Conservation (phyloP, 35 echinoderm and acorn worm genomes). For the Acanthaster planci region DNA sequence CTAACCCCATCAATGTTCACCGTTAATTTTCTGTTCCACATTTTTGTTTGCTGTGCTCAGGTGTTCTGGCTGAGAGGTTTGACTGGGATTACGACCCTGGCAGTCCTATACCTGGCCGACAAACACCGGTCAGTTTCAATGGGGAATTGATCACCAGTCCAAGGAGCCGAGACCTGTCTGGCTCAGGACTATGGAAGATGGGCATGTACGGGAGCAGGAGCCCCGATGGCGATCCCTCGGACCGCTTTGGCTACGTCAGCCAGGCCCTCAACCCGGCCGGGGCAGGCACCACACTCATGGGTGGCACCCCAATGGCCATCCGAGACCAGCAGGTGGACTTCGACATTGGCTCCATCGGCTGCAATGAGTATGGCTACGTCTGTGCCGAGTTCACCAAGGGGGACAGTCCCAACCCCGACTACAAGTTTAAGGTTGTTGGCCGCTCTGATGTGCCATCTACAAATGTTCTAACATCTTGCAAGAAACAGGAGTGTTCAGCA, state of each 20-base stretch:
- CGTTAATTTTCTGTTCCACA: too few species aligned
- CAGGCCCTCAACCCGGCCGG: conserved; percentile 27
- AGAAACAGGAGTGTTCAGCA: conserved; percentile 73
- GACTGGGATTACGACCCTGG: conserved; percentile 41
- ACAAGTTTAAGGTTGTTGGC: conserved; percentile 42
- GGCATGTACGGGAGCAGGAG: conserved; percentile 74
- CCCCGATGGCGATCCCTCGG: conserved; percentile 38
- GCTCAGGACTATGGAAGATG: conserved; percentile 74
- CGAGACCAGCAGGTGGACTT: conserved; percentile 65
- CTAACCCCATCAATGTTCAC: too few species aligned
- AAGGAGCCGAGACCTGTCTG: conserved; percentile 49
- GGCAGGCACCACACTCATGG: conserved; percentile 30
- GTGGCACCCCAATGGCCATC: conserved; percentile 31
- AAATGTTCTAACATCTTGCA: conserved; percentile 51
- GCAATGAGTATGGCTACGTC: conserved; percentile 72
- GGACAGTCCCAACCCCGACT: conserved; percentile 62
- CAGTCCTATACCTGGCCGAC: conserved; percentile 49
- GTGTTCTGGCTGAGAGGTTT: conserved; percentile 41
- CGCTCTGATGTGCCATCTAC: conserved; percentile 7
- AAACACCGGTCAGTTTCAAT: conserved; percentile 55
- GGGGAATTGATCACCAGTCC: conserved; percentile 34
- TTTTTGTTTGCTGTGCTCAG: background rate
- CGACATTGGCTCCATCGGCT: conserved; percentile 76
- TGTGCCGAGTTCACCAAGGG: conserved; percentile 89
- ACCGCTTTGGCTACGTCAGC: conserved; percentile 52